Percentiles rank a stretch among this genome's conserved stretches.
phyloP scores from a whole-genome alignment of 2,797 vertebrate genomes.

The Alauda arvensis region DNA sequence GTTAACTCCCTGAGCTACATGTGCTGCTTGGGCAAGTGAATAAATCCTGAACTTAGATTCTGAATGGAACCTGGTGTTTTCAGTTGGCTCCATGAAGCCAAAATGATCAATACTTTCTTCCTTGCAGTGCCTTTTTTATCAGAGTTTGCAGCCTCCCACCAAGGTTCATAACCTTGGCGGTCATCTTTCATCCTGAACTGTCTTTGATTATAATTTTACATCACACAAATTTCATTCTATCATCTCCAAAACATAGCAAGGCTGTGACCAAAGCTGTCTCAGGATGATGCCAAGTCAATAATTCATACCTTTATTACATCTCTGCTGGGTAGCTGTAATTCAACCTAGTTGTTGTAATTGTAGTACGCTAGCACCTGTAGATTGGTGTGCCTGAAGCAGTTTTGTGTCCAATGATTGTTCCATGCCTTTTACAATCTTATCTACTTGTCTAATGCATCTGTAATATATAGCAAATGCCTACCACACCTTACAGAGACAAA shows the following conservation, averaged over 20 bases:
- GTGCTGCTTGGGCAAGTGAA: neutral
- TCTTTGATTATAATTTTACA: conserved; percentile 79
- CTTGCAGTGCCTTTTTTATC: conserved; percentile 64
- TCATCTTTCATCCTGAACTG: conserved; percentile 76
- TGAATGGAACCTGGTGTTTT: conserved; percentile 3
- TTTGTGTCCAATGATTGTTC: conserved; percentile 11
- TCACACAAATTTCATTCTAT: conserved; percentile 75
- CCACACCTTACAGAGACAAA: neutral
- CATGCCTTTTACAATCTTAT: conserved; percentile 39
- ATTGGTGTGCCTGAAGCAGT: conserved; percentile 48
- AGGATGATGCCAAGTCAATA: conserved; percentile 77
- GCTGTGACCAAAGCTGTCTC: conserved; percentile 77
- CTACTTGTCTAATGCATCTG: conserved; percentile 27
- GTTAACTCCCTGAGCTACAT: neutral
- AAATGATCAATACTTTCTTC: conserved; percentile 64
- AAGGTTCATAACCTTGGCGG: conserved; percentile 70
- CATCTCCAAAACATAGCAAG: conserved; percentile 73
- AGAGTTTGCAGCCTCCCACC: conserved; percentile 57
- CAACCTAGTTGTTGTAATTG: conserved; percentile 61
- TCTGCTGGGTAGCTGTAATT: conserved; percentile 69
- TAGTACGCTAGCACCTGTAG: conserved; percentile 54
- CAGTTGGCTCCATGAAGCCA: conserved; percentile 27
- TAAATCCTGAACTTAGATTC: conserved; percentile 54
- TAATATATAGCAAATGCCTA: conserved; percentile 47
- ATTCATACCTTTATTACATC: conserved; percentile 76